Conservation (phyloP, 2,113 vertebrate species). For the Rhombomys opimus region DNA sequence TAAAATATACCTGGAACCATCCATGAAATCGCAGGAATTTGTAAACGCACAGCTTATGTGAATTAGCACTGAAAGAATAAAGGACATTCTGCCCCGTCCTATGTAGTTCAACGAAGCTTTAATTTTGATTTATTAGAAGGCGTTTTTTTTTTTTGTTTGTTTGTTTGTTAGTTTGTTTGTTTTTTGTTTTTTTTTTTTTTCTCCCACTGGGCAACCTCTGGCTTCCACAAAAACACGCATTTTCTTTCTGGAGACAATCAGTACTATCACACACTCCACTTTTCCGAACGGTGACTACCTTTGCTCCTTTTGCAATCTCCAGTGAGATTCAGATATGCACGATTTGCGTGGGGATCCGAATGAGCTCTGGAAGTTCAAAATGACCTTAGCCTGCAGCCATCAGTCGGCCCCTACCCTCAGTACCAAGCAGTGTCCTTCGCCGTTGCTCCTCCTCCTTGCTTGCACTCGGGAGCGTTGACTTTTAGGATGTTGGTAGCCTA, state of each 20-base stretch:
- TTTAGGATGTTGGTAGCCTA: neutral
- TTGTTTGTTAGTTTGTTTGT: no score
- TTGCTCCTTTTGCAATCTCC: neutral
- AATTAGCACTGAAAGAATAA: conserved; percentile 20
- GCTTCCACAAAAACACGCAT: conserved; percentile 9
- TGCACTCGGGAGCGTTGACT: neutral
- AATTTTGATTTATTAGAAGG: conserved; percentile 63
- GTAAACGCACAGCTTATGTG: conserved; percentile 38
- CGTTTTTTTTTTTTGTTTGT: neutral
- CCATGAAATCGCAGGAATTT: conserved; percentile 54
- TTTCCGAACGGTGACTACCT: neutral
- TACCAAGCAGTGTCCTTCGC: neutral
- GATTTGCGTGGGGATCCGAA: conserved; percentile 46
- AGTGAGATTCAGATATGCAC: neutral
- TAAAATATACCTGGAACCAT: conserved; percentile 54
- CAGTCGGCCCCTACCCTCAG: neutral
- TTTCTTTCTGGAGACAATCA: conserved; percentile 47
- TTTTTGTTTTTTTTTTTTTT: conserved; percentile 42
- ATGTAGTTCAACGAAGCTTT: conserved; percentile 36
- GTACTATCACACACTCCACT: neutral
- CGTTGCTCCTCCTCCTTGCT: neutral
- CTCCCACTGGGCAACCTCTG: conserved; percentile 40
- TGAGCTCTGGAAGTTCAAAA: neutral
- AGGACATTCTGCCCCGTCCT: conserved; percentile 6
- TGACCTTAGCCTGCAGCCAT: neutral